phyloP scores from a whole-genome alignment of 2,113 vertebrate genomes.

The Patagioenas fasciata region DNA sequence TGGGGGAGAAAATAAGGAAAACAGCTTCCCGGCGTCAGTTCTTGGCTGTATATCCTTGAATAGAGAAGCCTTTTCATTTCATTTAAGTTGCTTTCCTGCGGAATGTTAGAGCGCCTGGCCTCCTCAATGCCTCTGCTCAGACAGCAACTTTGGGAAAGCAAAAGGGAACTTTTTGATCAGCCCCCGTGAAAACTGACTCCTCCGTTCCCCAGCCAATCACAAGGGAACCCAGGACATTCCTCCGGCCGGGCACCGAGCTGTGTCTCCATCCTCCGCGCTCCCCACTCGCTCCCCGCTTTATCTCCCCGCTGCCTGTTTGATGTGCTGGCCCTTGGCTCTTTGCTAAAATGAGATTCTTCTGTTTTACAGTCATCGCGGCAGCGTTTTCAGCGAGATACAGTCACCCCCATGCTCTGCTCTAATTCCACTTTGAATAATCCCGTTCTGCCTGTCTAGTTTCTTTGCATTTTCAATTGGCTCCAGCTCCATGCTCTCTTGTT shows the following conservation, averaged over 20 bases:
- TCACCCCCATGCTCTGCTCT: not conserved
- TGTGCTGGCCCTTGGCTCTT: not conserved
- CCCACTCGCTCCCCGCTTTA: not conserved
- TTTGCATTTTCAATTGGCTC: not conserved
- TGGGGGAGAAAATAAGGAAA: not conserved
- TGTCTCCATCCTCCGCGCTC: not conserved
- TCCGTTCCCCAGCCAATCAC: slow-evolving; percentile 62
- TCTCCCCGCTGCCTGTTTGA: not conserved
- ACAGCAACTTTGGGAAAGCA: slow-evolving; percentile 6
- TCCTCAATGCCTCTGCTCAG: not conserved
- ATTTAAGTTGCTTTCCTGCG: not conserved
- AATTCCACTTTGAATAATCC: not conserved
- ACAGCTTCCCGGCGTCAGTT: not conserved
- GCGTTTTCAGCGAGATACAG: not conserved
- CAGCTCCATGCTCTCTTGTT: not conserved
- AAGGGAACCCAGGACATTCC: slow-evolving; percentile 56
- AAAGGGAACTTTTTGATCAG: slow-evolving; percentile 43
- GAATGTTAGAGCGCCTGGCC: not conserved
- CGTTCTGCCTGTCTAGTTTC: not conserved
- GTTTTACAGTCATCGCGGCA: not conserved
- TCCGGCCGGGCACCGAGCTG: slow-evolving; percentile 30
- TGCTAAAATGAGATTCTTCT: not conserved
- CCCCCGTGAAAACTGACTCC: slow-evolving; percentile 73
- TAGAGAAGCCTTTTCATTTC: slow-evolving; percentile 6
- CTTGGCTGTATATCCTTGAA: not conserved